These are phyloP conservation scores for Aix galericulata DNA, from an alignment of 2,113 vertebrate species.

Conservation along the genomic window DNA sequence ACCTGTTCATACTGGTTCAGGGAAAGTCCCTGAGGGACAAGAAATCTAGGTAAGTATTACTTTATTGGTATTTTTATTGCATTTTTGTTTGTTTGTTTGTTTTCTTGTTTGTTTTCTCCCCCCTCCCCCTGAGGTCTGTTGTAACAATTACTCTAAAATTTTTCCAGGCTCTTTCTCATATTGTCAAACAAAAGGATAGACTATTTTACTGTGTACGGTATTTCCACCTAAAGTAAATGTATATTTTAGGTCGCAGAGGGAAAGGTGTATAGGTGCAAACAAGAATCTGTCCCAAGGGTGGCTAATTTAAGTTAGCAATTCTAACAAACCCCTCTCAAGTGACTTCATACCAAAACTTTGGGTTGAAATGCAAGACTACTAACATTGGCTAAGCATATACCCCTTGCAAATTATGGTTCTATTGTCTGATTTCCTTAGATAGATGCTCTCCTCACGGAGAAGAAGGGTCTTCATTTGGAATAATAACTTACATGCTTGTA, in stretches of 20 bases:
- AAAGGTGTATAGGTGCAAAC: not conserved
- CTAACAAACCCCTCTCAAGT: not conserved
- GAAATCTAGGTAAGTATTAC: not conserved
- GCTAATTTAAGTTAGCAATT: not conserved
- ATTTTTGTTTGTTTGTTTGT: not conserved
- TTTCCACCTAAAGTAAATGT: not conserved
- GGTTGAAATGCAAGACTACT: not conserved
- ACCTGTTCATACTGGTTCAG: not conserved
- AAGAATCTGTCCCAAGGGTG: not conserved
- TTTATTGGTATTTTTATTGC: not conserved
- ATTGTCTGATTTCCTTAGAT: not conserved
- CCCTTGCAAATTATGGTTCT: not conserved
- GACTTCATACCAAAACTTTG: not conserved
- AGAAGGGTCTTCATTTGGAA: not conserved
- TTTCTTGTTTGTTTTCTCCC: not conserved
- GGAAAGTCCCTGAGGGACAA: not conserved
- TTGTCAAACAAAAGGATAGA: not conserved
- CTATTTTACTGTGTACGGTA: not conserved
- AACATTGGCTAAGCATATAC: not conserved
- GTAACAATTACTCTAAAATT: not conserved
- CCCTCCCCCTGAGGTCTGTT: not conserved
- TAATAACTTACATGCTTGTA: not conserved
- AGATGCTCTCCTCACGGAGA: not conserved
- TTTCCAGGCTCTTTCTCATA: not conserved
- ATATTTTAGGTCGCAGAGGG: not conserved